Conservation (phyloP, 2,888 invertebrate genomes). For the Anoplius nigerrimus region DNA sequence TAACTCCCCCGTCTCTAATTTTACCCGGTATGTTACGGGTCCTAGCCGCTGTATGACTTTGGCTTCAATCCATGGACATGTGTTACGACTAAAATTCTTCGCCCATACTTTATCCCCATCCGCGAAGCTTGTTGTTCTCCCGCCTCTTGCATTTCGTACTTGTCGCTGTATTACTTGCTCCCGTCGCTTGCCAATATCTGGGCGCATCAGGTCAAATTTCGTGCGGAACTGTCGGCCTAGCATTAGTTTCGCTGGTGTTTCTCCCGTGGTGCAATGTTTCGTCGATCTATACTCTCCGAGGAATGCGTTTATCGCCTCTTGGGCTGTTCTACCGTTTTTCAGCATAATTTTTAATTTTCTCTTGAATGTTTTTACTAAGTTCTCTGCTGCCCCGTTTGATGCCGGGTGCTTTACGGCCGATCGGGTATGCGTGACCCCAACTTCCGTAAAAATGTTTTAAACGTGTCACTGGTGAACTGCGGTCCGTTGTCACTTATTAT, state of each 20-base stretch:
- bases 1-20: too few species aligned
- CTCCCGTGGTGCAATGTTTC: neutral
- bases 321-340: too few species aligned
- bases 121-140: neutral
- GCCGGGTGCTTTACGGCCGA: slow-evolving; percentile 32
- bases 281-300: too few species aligned
- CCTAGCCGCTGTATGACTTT: neutral
- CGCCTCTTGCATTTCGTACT: neutral
- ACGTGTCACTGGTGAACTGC: slow-evolving; percentile 28
- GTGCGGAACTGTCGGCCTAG: too few species aligned
- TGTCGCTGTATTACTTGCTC: too few species aligned
- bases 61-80: neutral
- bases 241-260: too few species aligned
- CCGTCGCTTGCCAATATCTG: too few species aligned
- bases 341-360: too few species aligned
- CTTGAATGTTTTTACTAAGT: too few species aligned
- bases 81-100: neutral
- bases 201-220: too few species aligned
- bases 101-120: neutral
- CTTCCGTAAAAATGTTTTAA: slow-evolving; percentile 25
- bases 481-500: neutral
- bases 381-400: too few species aligned
- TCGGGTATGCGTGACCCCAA: slow-evolving; percentile 34
- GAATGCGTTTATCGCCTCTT: too few species aligned
- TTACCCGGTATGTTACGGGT: neutral